Base-by-base conservation (phyloP, 2,797 vertebrate species). In the Pseudochirops corinnae region DNA sequence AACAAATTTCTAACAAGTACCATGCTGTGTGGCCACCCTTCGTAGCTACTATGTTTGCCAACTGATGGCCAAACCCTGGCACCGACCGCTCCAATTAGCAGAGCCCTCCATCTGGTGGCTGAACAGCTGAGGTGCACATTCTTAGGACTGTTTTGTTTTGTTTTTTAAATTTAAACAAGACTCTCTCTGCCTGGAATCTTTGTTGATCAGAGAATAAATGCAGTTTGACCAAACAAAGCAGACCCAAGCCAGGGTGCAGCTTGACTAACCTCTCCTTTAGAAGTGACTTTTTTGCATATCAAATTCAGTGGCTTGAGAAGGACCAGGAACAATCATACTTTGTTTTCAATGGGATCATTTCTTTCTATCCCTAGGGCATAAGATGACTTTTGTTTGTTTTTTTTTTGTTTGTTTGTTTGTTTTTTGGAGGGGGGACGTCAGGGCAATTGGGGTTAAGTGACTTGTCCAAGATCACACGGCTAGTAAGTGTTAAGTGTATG, bases 31-130 rank as follows among this genome's bases (percentile, higher is more conserved):
- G 74, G 6, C 31, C 39, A 26, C 55, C 11, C 0, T 1, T 24
- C 94, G 26, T 56, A 0, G 0, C 67, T 90, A 91, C 95, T 92
- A n/a, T 52, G 95, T 91, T 97, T 97, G 97, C 97, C 98, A 98
- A 74, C 96, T 96, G 97, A 97, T 91, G 98, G 98, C 96, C 94
- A 96, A 90, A 95, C 0, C 91, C 90, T 87, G 12, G 5, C 52
- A 0, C 6, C 96, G 57, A 33, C 21, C 90, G 82, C 93, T 91
- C 53, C 58, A 96, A 95, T 92, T 90, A 95, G 93, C 67, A 92
- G 90, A 96, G 96, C 94, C 90, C 74, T 92, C 26, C 13, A 29
- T 9, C 55, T 93, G 53, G 18, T 4, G 50, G 55, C 50, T 4
- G 26, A 96, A 82, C 39, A 46, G 74, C 39, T 82, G 39, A 46